Evolutionary conservation across 2,113 vertebrate genomes (phyloP).

Genomic region (Oryzias curvinotus): DNA sequence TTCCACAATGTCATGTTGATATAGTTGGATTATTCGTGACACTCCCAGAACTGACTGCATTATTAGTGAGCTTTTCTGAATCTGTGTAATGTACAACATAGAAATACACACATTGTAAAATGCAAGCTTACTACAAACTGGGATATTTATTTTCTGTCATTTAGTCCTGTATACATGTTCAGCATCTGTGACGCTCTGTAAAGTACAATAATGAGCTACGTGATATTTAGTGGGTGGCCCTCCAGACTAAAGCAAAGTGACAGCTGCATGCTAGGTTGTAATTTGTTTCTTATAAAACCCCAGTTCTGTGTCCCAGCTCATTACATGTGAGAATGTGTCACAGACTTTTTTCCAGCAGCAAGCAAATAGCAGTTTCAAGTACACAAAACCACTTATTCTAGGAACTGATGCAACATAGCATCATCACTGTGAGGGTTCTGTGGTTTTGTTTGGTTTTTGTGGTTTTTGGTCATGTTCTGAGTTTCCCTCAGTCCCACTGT

Average conservation of each 20-base stretch:
- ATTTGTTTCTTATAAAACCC: conserved; percentile 73
- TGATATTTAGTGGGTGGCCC: conserved; percentile 72
- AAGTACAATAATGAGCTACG: conserved; percentile 61
- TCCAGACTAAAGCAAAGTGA: conserved; percentile 68
- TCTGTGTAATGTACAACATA: not conserved
- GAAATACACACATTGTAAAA: conserved; percentile 6
- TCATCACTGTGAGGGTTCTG: conserved; percentile 9
- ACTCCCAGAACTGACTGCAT: not conserved
- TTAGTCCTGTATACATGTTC: conserved; percentile 23
- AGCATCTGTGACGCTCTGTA: conserved; percentile 30
- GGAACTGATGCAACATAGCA: conserved; percentile 24
- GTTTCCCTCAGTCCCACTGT: too few relatives aligned
- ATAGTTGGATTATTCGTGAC: conserved; percentile 18
- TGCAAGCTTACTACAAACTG: not conserved
- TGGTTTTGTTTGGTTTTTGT: not conserved
- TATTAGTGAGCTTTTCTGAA: conserved; percentile 6
- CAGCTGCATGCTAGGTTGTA: conserved; percentile 72
- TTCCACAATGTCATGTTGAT: conserved; percentile 24
- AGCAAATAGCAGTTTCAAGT: conserved; percentile 47
- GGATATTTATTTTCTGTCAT: conserved; percentile 7
- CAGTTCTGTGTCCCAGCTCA: conserved; percentile 61
- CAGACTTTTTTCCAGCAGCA: conserved; percentile 34
- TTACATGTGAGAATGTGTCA: conserved; percentile 65
- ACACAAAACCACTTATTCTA: conserved; percentile 18
- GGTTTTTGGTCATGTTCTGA: too few relatives aligned